phyloP scores from a whole-genome alignment of 2,797 vertebrate species.

The Erethizon dorsatum region DNA sequence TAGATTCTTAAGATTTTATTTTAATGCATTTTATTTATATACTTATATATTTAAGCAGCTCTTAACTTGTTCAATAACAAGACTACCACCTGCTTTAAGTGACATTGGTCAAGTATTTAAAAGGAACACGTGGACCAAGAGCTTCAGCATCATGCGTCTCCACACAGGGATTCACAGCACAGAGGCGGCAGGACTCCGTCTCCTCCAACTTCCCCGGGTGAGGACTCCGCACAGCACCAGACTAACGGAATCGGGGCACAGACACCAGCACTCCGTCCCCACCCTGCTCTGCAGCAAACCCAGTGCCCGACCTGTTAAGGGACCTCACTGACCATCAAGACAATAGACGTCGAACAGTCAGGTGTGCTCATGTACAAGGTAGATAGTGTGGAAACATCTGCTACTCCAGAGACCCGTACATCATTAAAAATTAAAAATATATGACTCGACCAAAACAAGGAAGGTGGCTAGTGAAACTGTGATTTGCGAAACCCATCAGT shows the following conservation, averaged over 20 bases:
- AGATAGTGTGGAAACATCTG: neutral
- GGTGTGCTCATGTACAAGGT: too few species aligned
- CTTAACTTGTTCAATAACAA: neutral
- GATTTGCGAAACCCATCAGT: neutral
- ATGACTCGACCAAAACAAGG: neutral
- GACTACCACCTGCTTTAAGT: neutral
- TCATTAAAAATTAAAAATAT: neutral
- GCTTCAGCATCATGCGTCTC: fast-evolving
- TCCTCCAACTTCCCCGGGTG: fast-evolving
- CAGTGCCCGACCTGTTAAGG: neutral
- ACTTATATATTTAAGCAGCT: neutral
- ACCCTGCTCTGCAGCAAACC: neutral
- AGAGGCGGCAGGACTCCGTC: fast-evolving
- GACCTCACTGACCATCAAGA: too few species aligned
- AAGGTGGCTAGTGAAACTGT: neutral
- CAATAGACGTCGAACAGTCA: neutral
- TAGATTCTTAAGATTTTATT: neutral
- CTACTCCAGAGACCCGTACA: neutral
- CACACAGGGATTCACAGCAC: neutral
- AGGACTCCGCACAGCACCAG: too few species aligned
- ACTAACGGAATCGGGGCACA: neutral
- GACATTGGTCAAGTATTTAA: neutral
- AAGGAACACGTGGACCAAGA: neutral
- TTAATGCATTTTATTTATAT: neutral
- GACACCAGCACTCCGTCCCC: neutral